Percentiles rank a stretch among this genome's conserved stretches.
These are phyloP conservation scores for Montipora cactus DNA, from an alignment of 64 coral and sea anemone species.

Conservation along the genomic window DNA sequence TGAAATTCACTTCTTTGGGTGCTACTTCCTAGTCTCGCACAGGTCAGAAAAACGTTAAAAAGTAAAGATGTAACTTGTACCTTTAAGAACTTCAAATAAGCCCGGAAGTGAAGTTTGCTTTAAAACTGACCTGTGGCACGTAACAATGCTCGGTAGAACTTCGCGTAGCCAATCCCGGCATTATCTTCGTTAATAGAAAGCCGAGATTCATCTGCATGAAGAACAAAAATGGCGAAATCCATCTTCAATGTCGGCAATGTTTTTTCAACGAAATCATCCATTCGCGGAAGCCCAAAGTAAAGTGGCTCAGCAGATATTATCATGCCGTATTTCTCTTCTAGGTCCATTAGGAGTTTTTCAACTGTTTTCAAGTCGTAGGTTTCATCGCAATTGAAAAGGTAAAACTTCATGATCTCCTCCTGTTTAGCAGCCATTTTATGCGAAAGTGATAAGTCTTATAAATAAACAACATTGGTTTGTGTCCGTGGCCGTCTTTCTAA, in stretches of 20 bases:
- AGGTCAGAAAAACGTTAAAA: not conserved
- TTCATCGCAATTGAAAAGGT: constrained; percentile 82
- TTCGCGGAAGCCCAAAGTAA: constrained; percentile 68
- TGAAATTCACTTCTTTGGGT: too few species aligned
- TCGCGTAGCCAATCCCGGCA: constrained; percentile 43
- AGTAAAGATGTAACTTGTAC: not conserved
- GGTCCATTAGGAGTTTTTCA: not conserved
- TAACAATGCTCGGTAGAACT: not conserved
- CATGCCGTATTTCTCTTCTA: not conserved
- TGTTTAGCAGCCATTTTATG: not conserved
- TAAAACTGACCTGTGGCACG: not conserved
- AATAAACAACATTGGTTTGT: not conserved
- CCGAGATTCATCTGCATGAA: constrained; percentile 78
- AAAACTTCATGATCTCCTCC: not conserved
- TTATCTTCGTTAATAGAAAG: constrained; percentile 74
- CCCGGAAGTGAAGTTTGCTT: not conserved
- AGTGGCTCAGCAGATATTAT: not conserved
- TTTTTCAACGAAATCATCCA: constrained; percentile 29
- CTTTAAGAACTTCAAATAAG: not conserved
- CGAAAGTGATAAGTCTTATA: not conserved
- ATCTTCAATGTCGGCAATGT: not conserved
- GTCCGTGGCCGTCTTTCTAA: not conserved
- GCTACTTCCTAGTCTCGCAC: not conserved
- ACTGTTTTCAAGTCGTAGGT: constrained; percentile 63
- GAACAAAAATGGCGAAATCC: constrained; percentile 81